A percentile compares a stretch with the other conserved stretches of the same genome.
These are phyloP conservation scores for Oppia nitens DNA, from an alignment of 1,140 invertebrate genomes.

Conservation along the genomic window DNA sequence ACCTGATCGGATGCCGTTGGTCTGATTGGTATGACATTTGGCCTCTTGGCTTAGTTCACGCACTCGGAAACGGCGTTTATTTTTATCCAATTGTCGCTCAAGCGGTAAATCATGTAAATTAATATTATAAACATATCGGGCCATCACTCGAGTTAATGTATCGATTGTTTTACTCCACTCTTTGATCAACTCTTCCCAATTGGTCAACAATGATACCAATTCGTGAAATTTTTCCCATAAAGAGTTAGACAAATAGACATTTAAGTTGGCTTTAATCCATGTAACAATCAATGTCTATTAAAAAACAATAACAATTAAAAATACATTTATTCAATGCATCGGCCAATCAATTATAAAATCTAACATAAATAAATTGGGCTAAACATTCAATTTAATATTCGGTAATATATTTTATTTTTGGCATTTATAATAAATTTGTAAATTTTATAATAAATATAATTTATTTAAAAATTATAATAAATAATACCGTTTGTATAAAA, in stretches of 20 bases:
- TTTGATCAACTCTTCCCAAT: slow-evolving; percentile 84
- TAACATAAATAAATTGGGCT: neutral
- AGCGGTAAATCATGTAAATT: slow-evolving; percentile 76
- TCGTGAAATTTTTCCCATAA: slow-evolving; percentile 88
- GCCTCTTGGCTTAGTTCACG: neutral
- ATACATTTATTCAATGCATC: slow-evolving; percentile 6
- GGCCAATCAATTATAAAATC: neutral
- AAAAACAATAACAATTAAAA: too few species aligned
- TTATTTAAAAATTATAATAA: neutral
- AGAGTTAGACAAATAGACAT: slow-evolving; percentile 66
- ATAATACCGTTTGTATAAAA: neutral
- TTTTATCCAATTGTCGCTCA: slow-evolving; percentile 52
- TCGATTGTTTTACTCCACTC: slow-evolving; percentile 98
- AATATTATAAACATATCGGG: slow-evolving; percentile 76
- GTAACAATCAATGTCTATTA: slow-evolving; percentile 83
- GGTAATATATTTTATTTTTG: neutral
- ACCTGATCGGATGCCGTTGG: neutral
- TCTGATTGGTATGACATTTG: neutral
- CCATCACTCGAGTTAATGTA: slow-evolving; percentile 75
- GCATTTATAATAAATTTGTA: neutral
- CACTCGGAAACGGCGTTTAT: neutral
- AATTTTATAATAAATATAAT: too few species aligned
- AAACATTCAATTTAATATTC: neutral
- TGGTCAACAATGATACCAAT: slow-evolving; percentile 68
- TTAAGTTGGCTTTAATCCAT: slow-evolving; percentile 93